Conservation (phyloP, 1,140 invertebrate genomes). For the Drosophila obscura region DNA sequence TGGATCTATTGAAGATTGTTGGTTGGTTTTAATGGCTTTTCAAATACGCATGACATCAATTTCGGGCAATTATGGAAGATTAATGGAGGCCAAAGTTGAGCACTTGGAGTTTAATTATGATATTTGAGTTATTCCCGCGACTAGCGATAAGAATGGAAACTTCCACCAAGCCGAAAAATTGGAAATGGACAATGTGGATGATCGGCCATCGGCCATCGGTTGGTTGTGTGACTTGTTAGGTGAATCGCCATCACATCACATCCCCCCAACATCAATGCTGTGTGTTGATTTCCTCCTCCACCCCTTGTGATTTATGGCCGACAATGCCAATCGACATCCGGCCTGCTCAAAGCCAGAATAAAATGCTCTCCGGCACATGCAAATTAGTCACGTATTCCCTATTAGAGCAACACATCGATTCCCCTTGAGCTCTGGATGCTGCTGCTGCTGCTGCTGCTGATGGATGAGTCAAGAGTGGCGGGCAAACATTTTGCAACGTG, state of each 20-base stretch:
- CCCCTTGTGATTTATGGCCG: constrained; percentile 51
- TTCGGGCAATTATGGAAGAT: constrained; percentile 76
- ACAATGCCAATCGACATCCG: constrained; percentile 53
- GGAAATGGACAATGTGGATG: constrained; percentile 5
- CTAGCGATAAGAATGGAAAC: constrained; percentile 44
- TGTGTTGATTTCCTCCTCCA: constrained; percentile 11
- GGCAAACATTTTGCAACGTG: constrained; percentile 40
- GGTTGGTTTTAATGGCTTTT: constrained; percentile 66
- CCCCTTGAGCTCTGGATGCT: constrained; percentile 9
- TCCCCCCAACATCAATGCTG: background rate
- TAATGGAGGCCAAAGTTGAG: constrained; percentile 64
- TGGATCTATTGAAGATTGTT: constrained; percentile 57
- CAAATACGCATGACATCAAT: constrained; percentile 81
- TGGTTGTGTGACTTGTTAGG: no score
- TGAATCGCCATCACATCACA: background rate
- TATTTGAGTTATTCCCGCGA: constrained; percentile 41
- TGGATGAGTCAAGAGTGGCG: constrained; percentile 59
- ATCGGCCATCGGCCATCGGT: constrained; percentile 7
- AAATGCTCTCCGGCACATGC: constrained; percentile 28
- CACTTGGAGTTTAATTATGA: constrained; percentile 60
- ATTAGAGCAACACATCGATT: constrained; percentile 61
- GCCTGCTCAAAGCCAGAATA: constrained; percentile 24
- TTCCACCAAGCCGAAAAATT: constrained; percentile 50
- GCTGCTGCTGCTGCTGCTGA: constrained; percentile 9
- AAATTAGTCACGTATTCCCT: constrained; percentile 77